These are phyloP conservation scores for Vanessa cardui DNA, from an alignment of 2,888 invertebrate genomes.

Conservation along the genomic window DNA sequence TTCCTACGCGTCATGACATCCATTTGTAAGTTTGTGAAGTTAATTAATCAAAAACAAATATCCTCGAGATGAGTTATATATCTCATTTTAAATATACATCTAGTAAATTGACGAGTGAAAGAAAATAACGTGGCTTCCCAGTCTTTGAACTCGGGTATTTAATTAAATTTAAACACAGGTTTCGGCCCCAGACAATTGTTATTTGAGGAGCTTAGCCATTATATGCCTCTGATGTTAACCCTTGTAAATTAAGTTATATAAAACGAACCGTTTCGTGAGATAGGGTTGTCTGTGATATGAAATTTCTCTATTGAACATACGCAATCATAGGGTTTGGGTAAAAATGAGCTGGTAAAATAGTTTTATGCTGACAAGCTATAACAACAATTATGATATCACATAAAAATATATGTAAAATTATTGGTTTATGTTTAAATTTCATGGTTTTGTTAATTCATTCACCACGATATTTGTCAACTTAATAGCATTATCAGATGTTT, in stretches of 20 bases:
- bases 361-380: too few species aligned
- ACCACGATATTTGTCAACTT: too few species aligned
- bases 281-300: too few species aligned
- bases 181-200: conserved; percentile 47
- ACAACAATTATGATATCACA: too few species aligned
- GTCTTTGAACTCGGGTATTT: conserved; percentile 39
- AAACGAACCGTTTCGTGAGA: conserved; percentile 38
- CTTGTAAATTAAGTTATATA: conserved; percentile 51
- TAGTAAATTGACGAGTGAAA: conserved; percentile 27
- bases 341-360: too few species aligned
- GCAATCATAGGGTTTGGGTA: too few species aligned
- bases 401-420: too few species aligned
- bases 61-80: not conserved
- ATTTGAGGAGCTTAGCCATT: conserved; percentile 46
- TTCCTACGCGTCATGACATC: not conserved
- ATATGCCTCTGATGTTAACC: conserved; percentile 47
- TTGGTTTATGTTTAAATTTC: too few species aligned
- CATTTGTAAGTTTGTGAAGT: conserved; percentile 1
- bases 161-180: conserved; percentile 50
- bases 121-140: conserved; percentile 37
- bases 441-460: too few species aligned
- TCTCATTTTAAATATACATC: not conserved
- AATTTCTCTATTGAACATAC: too few species aligned
- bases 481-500: too few species aligned
- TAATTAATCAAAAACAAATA: conserved; percentile 16